Percentiles rank a stretch among this genome's conserved stretches.
Conservation (phyloP, 2,888 invertebrate genomes). For the Parthenolecanium corni region DNA sequence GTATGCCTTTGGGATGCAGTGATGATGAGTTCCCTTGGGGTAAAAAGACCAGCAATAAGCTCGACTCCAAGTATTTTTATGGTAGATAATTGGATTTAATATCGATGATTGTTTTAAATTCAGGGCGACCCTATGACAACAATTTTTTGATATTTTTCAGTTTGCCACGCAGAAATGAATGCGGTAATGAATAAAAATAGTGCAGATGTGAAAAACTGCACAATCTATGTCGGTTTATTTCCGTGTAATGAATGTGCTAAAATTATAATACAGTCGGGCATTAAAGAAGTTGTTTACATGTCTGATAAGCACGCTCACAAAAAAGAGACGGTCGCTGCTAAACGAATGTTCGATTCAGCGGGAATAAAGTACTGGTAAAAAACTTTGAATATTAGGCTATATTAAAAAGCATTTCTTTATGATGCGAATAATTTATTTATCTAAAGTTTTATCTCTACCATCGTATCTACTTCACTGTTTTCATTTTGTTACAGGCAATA, state of each 20-base stretch:
- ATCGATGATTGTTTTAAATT: neutral
- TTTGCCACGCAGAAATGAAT: slow-evolving; percentile 96
- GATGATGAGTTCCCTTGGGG: slow-evolving; percentile 88
- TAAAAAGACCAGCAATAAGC: slow-evolving; percentile 47
- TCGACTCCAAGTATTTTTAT: slow-evolving; percentile 74
- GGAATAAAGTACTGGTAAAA: slow-evolving; percentile 55
- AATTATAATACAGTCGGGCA: slow-evolving; percentile 86
- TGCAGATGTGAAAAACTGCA: slow-evolving; percentile 61
- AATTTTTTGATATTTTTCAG: slow-evolving; percentile 44
- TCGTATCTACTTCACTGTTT: neutral
- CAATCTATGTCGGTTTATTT: slow-evolving; percentile 79
- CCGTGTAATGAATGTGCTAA: slow-evolving; percentile 98
- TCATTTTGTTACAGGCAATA: slow-evolving; percentile 48
- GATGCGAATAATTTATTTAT: neutral
- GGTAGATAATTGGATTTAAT: slow-evolving; percentile 45
- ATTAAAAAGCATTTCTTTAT: neutral
- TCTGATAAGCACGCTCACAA: slow-evolving; percentile 70
- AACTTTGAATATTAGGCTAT: neutral
- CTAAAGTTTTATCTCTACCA: neutral
- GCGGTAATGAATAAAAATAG: slow-evolving; percentile 86
- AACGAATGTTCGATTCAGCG: slow-evolving; percentile 67
- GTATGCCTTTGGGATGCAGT: slow-evolving; percentile 81
- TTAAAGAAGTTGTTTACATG: slow-evolving; percentile 63
- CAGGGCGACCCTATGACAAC: neutral
- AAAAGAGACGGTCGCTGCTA: slow-evolving; percentile 58